These are phyloP conservation scores for Alsophila aescularia DNA, from an alignment of 2,888 invertebrate genomes.

Conservation along the genomic window DNA sequence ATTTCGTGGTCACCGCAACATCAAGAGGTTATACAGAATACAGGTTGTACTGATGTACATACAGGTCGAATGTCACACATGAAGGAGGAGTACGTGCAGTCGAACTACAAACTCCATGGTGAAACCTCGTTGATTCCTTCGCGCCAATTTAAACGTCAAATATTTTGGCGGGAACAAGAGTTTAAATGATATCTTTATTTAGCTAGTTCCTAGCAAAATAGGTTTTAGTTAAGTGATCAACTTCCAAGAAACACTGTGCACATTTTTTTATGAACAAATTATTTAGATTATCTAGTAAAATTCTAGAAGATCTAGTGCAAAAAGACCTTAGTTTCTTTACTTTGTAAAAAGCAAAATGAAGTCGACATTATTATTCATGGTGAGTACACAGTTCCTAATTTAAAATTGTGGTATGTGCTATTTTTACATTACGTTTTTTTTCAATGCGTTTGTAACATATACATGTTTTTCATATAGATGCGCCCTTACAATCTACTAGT, in stretches of 20 bases:
- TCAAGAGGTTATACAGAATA: slow-evolving; percentile 24
- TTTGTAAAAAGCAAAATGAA: slow-evolving; percentile 11
- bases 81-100: slow-evolving; percentile 32
- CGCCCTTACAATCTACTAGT: too few species aligned
- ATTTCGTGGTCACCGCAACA: slow-evolving; percentile 23
- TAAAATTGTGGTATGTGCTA: too few species aligned
- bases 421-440: neutral
- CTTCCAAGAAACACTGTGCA: too few species aligned
- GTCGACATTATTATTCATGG: slow-evolving; percentile 11
- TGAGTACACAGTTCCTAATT: slow-evolving; percentile 5
- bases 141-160: slow-evolving; percentile 14
- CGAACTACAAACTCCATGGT: slow-evolving; percentile 30
- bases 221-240: neutral
- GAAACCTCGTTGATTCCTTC: slow-evolving; percentile 24
- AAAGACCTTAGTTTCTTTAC: too few species aligned
- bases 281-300: too few species aligned
- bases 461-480: neutral
- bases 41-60: too few species aligned
- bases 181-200: neutral
- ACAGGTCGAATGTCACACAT: slow-evolving; percentile 39
- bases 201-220: neutral
- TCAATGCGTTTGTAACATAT: neutral
- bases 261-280: too few species aligned
- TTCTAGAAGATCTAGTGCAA: too few species aligned
- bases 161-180: slow-evolving; percentile 20